Percentiles rank a stretch among this genome's conserved stretches.
These are phyloP conservation scores for Hucho hucho DNA, from an alignment of 2,113 vertebrate genomes.

Conservation along the genomic window DNA sequence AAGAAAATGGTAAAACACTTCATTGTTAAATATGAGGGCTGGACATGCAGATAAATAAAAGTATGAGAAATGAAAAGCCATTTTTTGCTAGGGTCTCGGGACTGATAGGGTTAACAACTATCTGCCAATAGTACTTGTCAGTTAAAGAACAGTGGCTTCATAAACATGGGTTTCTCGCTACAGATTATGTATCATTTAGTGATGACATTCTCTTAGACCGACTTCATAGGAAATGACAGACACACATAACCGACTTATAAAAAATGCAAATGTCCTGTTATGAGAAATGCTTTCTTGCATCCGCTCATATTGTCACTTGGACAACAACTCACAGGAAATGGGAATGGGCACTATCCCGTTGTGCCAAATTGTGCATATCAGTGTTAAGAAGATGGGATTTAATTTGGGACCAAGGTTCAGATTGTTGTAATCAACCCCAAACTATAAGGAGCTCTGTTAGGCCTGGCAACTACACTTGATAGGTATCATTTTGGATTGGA, in stretches of 20 bases:
- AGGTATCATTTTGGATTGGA: constrained; percentile 24
- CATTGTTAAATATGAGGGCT: too few relatives aligned
- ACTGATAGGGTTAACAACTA: neutral
- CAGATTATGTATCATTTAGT: constrained; percentile 39
- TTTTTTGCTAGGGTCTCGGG: too few relatives aligned
- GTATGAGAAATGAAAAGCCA: too few relatives aligned
- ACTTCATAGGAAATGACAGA: constrained; percentile 43
- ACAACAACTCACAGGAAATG: constrained; percentile 24
- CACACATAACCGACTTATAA: constrained; percentile 44
- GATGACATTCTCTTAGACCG: neutral
- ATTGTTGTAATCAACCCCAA: constrained; percentile 46
- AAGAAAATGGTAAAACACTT: too few relatives aligned
- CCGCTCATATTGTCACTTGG: constrained; percentile 20
- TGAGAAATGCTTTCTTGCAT: constrained; percentile 12
- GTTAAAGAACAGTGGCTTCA: neutral
- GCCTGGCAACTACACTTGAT: constrained; percentile 8
- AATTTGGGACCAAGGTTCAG: neutral
- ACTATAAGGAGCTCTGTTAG: constrained; percentile 30
- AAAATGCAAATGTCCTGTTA: constrained; percentile 53
- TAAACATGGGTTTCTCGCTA: constrained; percentile 30
- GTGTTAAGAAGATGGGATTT: constrained; percentile 17
- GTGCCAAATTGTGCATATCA: constrained; percentile 7
- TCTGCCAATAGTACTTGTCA: neutral
- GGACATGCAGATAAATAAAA: too few relatives aligned
- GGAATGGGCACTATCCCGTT: constrained; percentile 6